Base-by-base conservation (phyloP, 2,888 invertebrate genomes). In the Lottia gigantea region DNA sequence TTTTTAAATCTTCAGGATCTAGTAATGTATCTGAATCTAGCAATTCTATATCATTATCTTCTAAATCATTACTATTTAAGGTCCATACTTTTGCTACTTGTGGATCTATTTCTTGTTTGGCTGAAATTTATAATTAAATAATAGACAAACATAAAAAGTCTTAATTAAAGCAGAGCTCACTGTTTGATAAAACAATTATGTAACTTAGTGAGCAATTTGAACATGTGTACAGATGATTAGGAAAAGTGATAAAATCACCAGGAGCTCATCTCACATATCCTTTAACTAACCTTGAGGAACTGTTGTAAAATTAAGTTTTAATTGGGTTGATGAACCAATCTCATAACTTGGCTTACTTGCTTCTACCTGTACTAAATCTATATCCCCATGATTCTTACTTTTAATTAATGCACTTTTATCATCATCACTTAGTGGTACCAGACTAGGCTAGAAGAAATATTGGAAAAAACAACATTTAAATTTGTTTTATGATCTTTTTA, bases 1-100 rank as follows among this genome's bases (percentile, higher is more conserved):
- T 96, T 81, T 93, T 92, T 75, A 95, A 91, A 88, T 98, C 98
- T 73, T 93, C 93, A 82, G 95, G 96, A 89, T 96, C 95, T 23
- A 99, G 90, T 45, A 99, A 91, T 78, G 94, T 93, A 88, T 96
- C 94, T 74, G 95, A 94, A 89, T 98, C 94, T 78, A 98, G 95
- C 45, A 91, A 76, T 15, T 90, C 90, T 45, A 93, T 90, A 73
- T 94, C 93, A 81, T 93, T 93, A 82, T 95, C 94, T 73, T 92
- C 68, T 70, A 87, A 80, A 68, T 88, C 93, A 75, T 92, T 91
- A 68, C 92, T 91, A 74, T 94, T 93, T 64, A 96, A 87, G 87
- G 94, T 94, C 95, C 96, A 96, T 2, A 94, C 91, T 71, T 88
- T 83, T 4, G 86, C 86, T 12, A 85, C 83, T 40, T 78, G 76